These are phyloP conservation scores for Yponomeuta plumbellus DNA, from an alignment of 2,888 invertebrate genomes.

Conservation along the genomic window DNA sequence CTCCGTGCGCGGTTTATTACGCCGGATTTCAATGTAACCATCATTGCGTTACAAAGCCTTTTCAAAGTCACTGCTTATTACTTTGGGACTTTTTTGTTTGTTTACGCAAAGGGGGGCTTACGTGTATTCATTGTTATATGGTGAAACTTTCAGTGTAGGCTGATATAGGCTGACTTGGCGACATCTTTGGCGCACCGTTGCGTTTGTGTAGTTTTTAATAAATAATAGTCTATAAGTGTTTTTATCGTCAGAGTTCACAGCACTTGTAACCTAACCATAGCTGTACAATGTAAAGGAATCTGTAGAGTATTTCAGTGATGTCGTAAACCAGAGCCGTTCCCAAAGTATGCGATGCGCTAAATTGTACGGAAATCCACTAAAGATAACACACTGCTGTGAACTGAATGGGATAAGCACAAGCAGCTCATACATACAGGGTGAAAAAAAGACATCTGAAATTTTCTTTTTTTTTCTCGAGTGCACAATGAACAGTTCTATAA, in stretches of 20 bases:
- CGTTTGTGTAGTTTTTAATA: too few relatives aligned
- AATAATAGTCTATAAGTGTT: too few relatives aligned
- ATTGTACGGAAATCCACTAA: not conserved
- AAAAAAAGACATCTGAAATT: too few relatives aligned
- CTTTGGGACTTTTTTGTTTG: not conserved
- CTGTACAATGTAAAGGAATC: not conserved
- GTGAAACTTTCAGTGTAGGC: not conserved
- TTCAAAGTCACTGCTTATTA: conserved; percentile 22
- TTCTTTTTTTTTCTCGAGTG: too few relatives aligned
- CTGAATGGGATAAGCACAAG: too few relatives aligned
- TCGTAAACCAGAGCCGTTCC: not conserved
- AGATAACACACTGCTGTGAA: not conserved
- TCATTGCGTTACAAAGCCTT: not conserved
- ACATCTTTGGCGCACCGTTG: too few relatives aligned
- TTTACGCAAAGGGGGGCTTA: not conserved
- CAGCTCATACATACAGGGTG: too few relatives aligned
- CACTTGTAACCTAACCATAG: not conserved
- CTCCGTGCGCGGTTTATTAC: conserved; percentile 35
- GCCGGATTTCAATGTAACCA: not conserved
- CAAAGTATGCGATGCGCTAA: not conserved
- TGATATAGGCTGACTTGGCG: not conserved
- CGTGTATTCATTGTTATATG: not conserved
- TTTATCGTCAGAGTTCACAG: too few relatives aligned
- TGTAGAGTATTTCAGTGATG: not conserved
- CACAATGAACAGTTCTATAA: too few relatives aligned